These are phyloP conservation scores for Ailurus styani DNA, from an alignment of 2,113 vertebrate genomes.

Conservation along the genomic window DNA sequence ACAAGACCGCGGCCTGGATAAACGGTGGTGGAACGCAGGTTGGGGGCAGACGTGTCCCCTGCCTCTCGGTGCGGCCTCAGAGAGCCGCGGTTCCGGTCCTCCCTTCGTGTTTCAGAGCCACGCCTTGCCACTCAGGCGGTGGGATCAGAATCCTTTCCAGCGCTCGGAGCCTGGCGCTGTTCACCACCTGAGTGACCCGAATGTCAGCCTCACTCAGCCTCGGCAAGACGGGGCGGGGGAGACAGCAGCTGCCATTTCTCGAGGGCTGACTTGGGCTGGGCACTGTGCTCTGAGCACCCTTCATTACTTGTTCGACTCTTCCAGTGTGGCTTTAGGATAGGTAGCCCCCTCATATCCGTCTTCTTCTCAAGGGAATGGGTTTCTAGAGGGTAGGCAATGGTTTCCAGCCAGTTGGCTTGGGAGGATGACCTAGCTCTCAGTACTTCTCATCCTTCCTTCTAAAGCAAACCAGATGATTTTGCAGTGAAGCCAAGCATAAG, in stretches of 20 bases:
- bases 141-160: not conserved
- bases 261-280: not conserved
- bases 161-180: not conserved
- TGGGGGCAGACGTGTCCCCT: fast-evolving
- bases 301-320: not conserved
- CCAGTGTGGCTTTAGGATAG: not conserved
- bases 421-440: not conserved
- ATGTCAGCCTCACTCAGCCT: too few relatives aligned
- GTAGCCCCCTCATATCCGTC: not conserved
- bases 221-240: not conserved
- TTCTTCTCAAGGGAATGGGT: not conserved
- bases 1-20: not conserved
- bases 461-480: not conserved
- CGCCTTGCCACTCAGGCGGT: not conserved
- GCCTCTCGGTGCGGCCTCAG: fast-evolving
- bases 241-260: not conserved
- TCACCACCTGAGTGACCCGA: not conserved
- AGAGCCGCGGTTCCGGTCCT: not conserved
- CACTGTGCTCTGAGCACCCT: not conserved
- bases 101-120: not conserved
- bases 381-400: not conserved
- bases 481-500: not conserved
- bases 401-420: not conserved
- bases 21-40: fast-evolving
- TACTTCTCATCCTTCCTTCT: not conserved